Conservation (phyloP, 2,797 vertebrate species). For the Rhinella marina region DNA sequence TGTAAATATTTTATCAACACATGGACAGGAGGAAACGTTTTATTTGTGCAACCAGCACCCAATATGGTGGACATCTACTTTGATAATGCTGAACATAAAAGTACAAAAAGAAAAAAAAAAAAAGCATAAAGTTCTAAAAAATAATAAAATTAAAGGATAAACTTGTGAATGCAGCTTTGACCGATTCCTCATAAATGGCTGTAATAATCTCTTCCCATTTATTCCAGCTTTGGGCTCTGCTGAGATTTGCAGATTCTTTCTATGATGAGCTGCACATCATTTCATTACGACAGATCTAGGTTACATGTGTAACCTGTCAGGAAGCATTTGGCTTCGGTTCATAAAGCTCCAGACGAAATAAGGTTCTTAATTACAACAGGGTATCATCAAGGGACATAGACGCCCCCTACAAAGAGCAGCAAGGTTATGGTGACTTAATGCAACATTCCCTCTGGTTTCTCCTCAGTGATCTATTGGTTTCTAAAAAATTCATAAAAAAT, state of each 20-base stretch:
- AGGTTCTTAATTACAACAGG: background rate
- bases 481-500: background rate
- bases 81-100: too few species aligned
- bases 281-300: constrained; percentile 27
- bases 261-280: background rate
- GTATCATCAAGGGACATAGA: background rate
- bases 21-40: too few species aligned
- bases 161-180: too few species aligned
- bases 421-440: background rate
- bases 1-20: too few species aligned
- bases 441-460: background rate
- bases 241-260: background rate
- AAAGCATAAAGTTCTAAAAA: background rate
- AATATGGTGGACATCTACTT: too few species aligned
- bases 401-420: background rate
- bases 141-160: background rate
- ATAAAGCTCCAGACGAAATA: constrained; percentile 1
- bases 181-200: background rate
- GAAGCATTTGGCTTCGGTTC: constrained; percentile 1
- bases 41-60: too few species aligned
- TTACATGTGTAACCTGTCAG: constrained; percentile 30
- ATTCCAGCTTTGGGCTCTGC: background rate
- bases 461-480: background rate
- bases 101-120: too few species aligned
- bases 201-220: background rate